phyloP scores from a whole-genome alignment of 2,797 vertebrate genomes.

The Pygocentrus nattereri region DNA sequence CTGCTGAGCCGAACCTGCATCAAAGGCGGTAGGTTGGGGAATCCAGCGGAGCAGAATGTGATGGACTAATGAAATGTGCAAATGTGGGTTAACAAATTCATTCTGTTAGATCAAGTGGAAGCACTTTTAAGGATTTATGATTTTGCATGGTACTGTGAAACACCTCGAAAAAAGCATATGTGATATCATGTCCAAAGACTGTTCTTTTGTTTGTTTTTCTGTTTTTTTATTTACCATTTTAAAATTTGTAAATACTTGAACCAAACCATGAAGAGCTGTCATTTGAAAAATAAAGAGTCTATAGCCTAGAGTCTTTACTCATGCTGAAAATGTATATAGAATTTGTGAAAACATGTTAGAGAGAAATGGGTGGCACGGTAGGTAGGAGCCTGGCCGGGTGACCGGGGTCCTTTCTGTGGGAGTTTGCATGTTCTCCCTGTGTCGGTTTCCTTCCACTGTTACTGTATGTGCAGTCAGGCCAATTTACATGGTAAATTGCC shows the following conservation, averaged over 20 bases:
- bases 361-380: no score
- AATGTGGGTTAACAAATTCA: constrained; percentile 49
- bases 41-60: constrained; percentile 13
- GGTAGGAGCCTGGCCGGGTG: no score
- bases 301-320: neutral
- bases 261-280: constrained; percentile 71
- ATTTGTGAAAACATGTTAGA: no score
- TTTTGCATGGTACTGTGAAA: constrained; percentile 78
- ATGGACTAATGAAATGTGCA: constrained; percentile 45
- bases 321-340: neutral
- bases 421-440: no score
- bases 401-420: no score
- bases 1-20: neutral
- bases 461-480: no score
- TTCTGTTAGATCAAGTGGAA: constrained; percentile 66
- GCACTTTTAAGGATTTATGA: constrained; percentile 74
- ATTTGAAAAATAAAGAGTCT: constrained; percentile 78
- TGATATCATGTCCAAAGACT: constrained; percentile 77
- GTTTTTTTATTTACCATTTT: constrained; percentile 63
- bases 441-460: no score
- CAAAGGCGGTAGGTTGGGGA: neutral
- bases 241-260: constrained; percentile 78
- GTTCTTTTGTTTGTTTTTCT: constrained; percentile 65
- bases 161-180: constrained; percentile 49
- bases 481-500: no score